These are phyloP conservation scores for Pleuronectes platessa DNA, from an alignment of 2,113 vertebrate species.

Conservation along the genomic window DNA sequence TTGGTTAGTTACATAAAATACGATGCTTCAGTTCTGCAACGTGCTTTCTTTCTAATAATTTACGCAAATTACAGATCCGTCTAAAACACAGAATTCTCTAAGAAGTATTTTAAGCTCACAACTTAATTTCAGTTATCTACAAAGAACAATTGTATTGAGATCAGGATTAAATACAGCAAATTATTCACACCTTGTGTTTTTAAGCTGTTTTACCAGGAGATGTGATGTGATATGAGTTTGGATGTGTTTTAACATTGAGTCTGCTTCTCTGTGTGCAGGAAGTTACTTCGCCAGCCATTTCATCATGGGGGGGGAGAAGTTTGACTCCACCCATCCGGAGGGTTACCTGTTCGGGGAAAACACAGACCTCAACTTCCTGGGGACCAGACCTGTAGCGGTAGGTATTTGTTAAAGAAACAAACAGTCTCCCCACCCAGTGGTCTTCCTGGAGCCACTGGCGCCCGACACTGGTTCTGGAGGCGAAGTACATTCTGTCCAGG, in stretches of 20 bases:
- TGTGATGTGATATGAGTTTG: background rate
- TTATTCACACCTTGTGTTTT: too few species aligned
- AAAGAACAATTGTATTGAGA: too few species aligned
- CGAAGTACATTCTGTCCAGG: background rate
- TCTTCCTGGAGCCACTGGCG: background rate
- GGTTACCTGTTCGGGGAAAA: slow-evolving; percentile 99
- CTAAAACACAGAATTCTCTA: too few species aligned
- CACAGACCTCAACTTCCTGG: slow-evolving; percentile 98
- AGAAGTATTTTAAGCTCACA: too few species aligned
- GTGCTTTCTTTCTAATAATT: too few species aligned
- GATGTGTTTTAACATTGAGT: background rate
- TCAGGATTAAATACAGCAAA: too few species aligned
- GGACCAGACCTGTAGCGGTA: slow-evolving; percentile 94
- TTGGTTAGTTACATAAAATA: too few species aligned
- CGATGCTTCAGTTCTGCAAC: too few species aligned
- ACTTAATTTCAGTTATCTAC: too few species aligned
- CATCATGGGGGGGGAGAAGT: slow-evolving; percentile 99
- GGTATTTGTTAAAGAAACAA: slow-evolving; percentile 26
- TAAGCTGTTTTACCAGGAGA: too few species aligned
- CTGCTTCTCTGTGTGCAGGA: slow-evolving; percentile 78
- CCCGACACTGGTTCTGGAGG: too few species aligned
- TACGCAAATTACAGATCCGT: too few species aligned
- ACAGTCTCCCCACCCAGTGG: background rate
- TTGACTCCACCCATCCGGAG: slow-evolving; percentile 96
- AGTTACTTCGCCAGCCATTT: slow-evolving; percentile 99